phyloP scores from a whole-genome alignment of 2,797 vertebrate genomes.

The Chelon auratus region DNA sequence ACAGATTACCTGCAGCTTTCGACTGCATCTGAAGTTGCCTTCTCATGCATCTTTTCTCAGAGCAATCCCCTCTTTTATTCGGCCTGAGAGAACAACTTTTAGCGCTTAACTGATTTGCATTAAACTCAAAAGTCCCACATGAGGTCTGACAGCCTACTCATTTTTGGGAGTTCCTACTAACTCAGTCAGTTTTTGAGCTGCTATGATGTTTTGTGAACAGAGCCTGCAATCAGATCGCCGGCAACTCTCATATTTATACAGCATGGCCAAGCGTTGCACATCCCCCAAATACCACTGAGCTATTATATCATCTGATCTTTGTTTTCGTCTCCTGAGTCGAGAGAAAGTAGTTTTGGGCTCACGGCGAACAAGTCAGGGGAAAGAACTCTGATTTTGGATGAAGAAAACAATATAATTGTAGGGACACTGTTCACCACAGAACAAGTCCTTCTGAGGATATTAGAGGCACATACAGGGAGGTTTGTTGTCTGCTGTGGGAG shows the following conservation, averaged over 20 bases:
- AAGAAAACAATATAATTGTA: neutral
- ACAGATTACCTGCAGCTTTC: neutral
- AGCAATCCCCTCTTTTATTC: too few species aligned
- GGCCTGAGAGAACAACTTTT: neutral
- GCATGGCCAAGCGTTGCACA: neutral
- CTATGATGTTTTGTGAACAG: neutral
- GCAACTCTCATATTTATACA: neutral
- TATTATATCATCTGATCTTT: constrained; percentile 14
- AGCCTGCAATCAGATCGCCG: neutral
- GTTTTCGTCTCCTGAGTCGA: constrained; percentile 1
- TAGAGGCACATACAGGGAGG: constrained; percentile 17
- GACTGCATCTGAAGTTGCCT: neutral
- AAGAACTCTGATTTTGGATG: neutral
- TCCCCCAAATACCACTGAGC: constrained; percentile 1
- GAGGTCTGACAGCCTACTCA: neutral
- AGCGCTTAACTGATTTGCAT: neutral
- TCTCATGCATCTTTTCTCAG: too few species aligned
- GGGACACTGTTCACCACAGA: neutral
- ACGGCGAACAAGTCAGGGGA: constrained; percentile 3
- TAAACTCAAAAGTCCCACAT: neutral
- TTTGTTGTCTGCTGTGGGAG: constrained; percentile 37
- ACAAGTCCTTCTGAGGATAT: neutral
- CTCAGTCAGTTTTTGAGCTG: too few species aligned
- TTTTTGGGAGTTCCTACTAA: neutral
- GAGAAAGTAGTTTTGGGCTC: constrained; percentile 6